Conservation (phyloP, 2,888 invertebrate genomes). For the Pseudanteris insignis region DNA sequence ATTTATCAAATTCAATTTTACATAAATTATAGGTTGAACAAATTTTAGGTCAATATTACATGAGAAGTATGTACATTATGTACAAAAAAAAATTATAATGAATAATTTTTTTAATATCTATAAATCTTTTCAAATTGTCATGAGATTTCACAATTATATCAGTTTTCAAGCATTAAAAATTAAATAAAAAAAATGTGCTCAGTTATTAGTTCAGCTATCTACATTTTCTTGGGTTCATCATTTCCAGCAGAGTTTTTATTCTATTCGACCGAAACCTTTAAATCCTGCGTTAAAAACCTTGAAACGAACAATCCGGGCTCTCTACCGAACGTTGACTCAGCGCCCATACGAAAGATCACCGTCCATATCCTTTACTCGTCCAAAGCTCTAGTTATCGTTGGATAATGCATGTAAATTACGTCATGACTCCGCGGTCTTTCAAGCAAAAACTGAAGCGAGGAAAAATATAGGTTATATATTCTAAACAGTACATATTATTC, state of each 20-base stretch:
- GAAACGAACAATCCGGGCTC: constrained; percentile 19
- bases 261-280: constrained; percentile 14
- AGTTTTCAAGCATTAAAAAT: too few species aligned
- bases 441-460: constrained; percentile 27
- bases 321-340: constrained; percentile 13
- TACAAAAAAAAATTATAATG: too few species aligned
- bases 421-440: constrained; percentile 51
- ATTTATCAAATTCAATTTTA: too few species aligned
- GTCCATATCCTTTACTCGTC: constrained; percentile 26
- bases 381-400: constrained; percentile 45
- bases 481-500: too few species aligned
- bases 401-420: constrained; percentile 58
- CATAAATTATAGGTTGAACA: too few species aligned
- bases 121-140: too few species aligned
- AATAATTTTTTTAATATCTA: too few species aligned
- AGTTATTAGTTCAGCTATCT: too few species aligned
- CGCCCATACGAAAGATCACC: constrained; percentile 22
- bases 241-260: constrained; percentile 16
- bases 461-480: not conserved
- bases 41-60: too few species aligned
- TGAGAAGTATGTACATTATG: too few species aligned
- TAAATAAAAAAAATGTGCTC: too few species aligned
- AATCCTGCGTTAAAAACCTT: constrained; percentile 17
- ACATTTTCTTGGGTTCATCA: constrained; percentile 18
- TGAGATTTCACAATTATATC: too few species aligned